phyloP scores from a whole-genome alignment of 2,797 vertebrate species.

The Hephaestus fuliginosus region DNA sequence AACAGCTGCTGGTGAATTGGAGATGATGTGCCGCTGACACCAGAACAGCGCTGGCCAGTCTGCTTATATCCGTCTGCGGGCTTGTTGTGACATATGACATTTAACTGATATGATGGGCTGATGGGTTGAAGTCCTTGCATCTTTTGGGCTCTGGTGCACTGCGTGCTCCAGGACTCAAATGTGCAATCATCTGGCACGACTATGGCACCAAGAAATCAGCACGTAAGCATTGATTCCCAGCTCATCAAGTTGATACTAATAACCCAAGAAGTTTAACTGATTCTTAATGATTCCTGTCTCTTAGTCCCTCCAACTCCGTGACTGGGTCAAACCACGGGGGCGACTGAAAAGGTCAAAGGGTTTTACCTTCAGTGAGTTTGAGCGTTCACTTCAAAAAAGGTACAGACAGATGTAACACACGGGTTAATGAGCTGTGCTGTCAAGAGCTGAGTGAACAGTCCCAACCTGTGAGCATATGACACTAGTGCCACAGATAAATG shows the following conservation, averaged over 20 bases:
- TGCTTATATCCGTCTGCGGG: constrained; percentile 37
- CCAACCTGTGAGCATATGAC: constrained; percentile 30
- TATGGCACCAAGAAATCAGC: constrained; percentile 26
- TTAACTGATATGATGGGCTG: constrained; percentile 62
- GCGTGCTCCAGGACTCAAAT: constrained; percentile 26
- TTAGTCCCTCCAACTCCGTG: constrained; percentile 17
- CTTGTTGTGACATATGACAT: constrained; percentile 65
- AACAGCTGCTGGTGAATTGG: neutral
- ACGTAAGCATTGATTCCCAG: constrained; percentile 36
- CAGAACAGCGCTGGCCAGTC: constrained; percentile 17
- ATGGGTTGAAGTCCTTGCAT: constrained; percentile 13
- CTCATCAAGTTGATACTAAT: constrained; percentile 47
- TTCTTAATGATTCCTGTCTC: constrained; percentile 42
- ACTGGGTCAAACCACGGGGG: constrained; percentile 55
- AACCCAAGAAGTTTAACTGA: constrained; percentile 45
- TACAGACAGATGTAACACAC: constrained; percentile 55
- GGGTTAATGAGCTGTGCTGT: constrained; percentile 53
- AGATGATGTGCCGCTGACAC: constrained; percentile 47
- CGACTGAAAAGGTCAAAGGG: constrained; percentile 47
- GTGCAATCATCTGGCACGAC: neutral
- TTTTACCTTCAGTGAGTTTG: constrained; percentile 52
- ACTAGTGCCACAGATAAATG: constrained; percentile 16
- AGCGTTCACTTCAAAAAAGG: constrained; percentile 64
- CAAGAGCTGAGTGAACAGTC: neutral
- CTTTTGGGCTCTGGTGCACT: constrained; percentile 27